phyloP scores from a whole-genome alignment of 2,888 invertebrate genomes.

The Sinelater perroti region DNA sequence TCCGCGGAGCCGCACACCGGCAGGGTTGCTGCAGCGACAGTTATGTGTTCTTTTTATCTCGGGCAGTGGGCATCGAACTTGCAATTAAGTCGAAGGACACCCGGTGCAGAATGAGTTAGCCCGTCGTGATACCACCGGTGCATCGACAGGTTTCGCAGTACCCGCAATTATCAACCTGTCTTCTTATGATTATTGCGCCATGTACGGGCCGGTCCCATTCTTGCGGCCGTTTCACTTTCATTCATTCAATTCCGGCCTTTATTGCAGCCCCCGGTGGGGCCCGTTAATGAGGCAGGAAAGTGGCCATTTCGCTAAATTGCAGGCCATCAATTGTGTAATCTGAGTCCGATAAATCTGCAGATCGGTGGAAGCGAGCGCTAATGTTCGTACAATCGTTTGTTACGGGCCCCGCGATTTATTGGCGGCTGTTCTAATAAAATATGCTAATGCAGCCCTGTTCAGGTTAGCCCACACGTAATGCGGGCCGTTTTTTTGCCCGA shows the following conservation, averaged over 20 bases:
- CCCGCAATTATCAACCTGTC: constrained; percentile 33
- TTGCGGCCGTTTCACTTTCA: constrained; percentile 8
- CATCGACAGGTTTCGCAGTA: constrained; percentile 36
- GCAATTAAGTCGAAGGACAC: constrained; percentile 35
- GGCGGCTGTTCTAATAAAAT: no score
- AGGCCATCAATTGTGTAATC: constrained; percentile 5
- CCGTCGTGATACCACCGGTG: constrained; percentile 30
- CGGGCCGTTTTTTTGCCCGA: no score
- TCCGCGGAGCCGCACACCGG: no score
- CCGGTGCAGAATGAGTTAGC: constrained; percentile 34
- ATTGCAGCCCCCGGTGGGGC: constrained; percentile 1
- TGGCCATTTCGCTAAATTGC: constrained; percentile 7
- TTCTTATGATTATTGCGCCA: constrained; percentile 27
- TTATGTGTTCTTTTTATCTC: constrained; percentile 13
- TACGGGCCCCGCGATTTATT: no score
- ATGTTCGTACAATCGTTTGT: no score
- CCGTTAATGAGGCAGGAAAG: constrained; percentile 11
- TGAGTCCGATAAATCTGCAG: not conserved
- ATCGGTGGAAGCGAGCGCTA: not conserved
- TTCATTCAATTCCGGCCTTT: constrained; percentile 22
- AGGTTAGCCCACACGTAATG: no score
- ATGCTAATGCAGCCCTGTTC: no score
- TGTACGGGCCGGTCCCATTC: constrained; percentile 8
- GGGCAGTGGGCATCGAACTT: constrained; percentile 42
- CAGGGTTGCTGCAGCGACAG: constrained; percentile 8